Percentiles rank a stretch among this genome's conserved stretches.
Evolutionary conservation across 2,113 vertebrate species (phyloP).

Genomic region (Eulemur rufifrons): DNA sequence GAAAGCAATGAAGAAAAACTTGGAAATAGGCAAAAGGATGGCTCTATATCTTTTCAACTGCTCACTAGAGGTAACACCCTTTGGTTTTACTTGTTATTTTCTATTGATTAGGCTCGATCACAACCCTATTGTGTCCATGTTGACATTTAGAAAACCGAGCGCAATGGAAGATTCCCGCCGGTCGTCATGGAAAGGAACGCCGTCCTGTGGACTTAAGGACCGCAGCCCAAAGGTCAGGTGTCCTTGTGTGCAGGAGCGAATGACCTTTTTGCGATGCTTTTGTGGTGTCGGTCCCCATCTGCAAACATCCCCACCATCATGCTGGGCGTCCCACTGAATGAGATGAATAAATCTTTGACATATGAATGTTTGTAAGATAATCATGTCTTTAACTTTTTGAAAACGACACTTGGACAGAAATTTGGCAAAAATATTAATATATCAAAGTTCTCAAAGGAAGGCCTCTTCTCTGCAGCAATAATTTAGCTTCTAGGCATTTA

Average conservation of each 20-base stretch:
- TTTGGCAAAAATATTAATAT: neutral
- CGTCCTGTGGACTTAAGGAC: rapidly evolving
- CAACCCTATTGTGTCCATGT: rapidly evolving
- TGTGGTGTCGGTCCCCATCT: rapidly evolving
- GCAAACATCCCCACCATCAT: neutral
- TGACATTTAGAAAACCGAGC: rapidly evolving
- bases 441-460: neutral
- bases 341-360: neutral
- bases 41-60: neutral
- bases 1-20: neutral
- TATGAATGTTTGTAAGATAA: neutral
- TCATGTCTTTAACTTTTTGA: neutral
- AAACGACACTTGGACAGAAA: neutral
- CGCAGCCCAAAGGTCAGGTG: rapidly evolving
- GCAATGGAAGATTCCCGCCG: neutral
- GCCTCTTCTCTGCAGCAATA: neutral
- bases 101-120: neutral
- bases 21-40: neutral
- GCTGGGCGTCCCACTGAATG: neutral
- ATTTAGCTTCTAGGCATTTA: neutral
- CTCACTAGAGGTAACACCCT: rapidly evolving
- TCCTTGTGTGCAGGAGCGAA: neutral
- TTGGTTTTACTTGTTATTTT: neutral
- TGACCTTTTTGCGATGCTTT: rapidly evolving
- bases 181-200: neutral